phyloP scores from a whole-genome alignment of 2,888 invertebrate genomes.

The Microchrysa polita region DNA sequence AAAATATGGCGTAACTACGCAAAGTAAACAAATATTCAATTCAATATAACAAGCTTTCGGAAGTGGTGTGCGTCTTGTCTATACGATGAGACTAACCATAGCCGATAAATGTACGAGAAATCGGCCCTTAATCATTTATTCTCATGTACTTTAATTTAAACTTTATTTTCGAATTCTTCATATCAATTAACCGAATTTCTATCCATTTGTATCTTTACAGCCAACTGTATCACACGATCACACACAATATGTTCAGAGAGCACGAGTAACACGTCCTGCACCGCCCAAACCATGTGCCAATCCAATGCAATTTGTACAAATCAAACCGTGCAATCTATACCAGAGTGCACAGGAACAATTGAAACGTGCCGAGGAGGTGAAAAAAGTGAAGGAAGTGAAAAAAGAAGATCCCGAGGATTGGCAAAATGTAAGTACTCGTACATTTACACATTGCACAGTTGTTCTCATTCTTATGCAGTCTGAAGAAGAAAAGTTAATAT shows the following conservation, averaged over 20 bases:
- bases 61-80: too few species aligned
- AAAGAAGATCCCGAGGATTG: slow-evolving; percentile 89
- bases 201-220: slow-evolving; percentile 55
- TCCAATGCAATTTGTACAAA: slow-evolving; percentile 89
- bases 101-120: too few species aligned
- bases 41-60: too few species aligned
- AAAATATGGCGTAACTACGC: too few species aligned
- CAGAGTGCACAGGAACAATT: slow-evolving; percentile 86
- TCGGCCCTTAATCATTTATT: too few species aligned
- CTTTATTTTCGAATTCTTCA: too few species aligned
- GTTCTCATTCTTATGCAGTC: too few species aligned
- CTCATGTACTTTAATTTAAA: too few species aligned
- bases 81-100: too few species aligned
- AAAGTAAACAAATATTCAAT: too few species aligned
- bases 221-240: slow-evolving; percentile 63
- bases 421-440: slow-evolving; percentile 88
- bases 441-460: too few species aligned
- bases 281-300: slow-evolving; percentile 86
- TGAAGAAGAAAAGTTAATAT: neutral
- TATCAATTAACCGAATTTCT: neutral
- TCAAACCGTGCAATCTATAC: slow-evolving; percentile 87
- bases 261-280: slow-evolving; percentile 74
- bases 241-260: slow-evolving; percentile 63
- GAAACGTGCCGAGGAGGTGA: slow-evolving; percentile 84
- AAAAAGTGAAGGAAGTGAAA: slow-evolving; percentile 80